Evolutionary conservation across 1,140 invertebrate genomes (phyloP), one percentile per base, ranked within the genome.

Genomic region (Chymomyza costata): DNA sequence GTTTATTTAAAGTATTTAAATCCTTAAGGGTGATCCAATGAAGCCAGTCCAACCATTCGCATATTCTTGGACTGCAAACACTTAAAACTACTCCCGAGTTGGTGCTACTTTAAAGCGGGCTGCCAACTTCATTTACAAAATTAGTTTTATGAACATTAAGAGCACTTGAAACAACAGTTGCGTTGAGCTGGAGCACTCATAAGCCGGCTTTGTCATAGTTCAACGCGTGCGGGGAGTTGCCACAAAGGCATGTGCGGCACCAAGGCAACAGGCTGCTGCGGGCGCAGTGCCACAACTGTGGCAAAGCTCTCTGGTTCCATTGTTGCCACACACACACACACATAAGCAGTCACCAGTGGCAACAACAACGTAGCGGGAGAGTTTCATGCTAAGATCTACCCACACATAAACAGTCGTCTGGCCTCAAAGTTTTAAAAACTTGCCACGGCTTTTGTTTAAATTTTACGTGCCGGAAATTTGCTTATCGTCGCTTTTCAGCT

Each of bases 91-190:
- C n/a, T n/a, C n/a, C n/a, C n/a, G n/a, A n/a, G n/a, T n/a, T 19
- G 16, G 8, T 16, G 16, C 5, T 16, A 10, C 5, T 8, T 6
- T 3, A 39, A 15, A 11, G 39, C 6, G 18, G 8, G 25, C 19
- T 38, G 54, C 21, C 32, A 40, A 31, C 63, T 59, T 58, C 62
- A 76, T 78, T 76, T 51, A 70, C 56, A 28, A 76, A 76, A 76
- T 76, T 76, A 76, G 65, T 78, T 76, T 76, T 78, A 76, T 78
- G 70, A 78, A 78, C 58, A 70, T 76, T 70, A 76, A 76, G 67
- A 63, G 54, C 66, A 70, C 70, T 78, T 78, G 66, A 56, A 56
- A 56, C 62, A 70, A 52, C 70, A 46, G 16, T 31, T 21, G 28
- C 61, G 60, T 51, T 53, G 56, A 35, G 30, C n/a, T n/a, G 28